phyloP scores from a whole-genome alignment of 2,888 invertebrate species.

The Unio delphinus region DNA sequence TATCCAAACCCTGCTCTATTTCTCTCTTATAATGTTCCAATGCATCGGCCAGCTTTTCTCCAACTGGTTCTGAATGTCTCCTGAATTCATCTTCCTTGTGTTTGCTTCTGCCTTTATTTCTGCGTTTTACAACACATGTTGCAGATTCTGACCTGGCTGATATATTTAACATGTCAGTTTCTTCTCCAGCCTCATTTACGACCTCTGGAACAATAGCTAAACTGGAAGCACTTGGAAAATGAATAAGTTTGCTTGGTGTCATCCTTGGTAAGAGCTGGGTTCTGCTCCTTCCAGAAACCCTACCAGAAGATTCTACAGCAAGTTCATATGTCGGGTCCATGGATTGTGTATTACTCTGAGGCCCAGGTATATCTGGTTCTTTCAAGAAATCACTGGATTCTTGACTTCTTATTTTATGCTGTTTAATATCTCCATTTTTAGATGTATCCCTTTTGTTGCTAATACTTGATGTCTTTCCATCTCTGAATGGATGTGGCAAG shows the following conservation, averaged over 20 bases:
- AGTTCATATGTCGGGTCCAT: neutral
- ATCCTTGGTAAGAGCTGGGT: neutral
- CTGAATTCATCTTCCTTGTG: constrained; percentile 45
- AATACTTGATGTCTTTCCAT: no score
- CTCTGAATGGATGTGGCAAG: no score
- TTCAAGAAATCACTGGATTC: no score
- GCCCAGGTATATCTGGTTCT: no score
- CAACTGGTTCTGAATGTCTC: constrained; percentile 56
- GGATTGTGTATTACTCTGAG: no score
- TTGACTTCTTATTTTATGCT: no score
- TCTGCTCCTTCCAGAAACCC: constrained; percentile 5
- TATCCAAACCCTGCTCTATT: constrained; percentile 10
- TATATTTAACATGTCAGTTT: constrained; percentile 7
- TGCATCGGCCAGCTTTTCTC: constrained; percentile 44
- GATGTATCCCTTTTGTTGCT: no score
- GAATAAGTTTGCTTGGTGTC: constrained; percentile 26
- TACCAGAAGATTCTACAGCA: constrained; percentile 3
- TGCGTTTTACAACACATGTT: constrained; percentile 37
- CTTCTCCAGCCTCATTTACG: constrained; percentile 44
- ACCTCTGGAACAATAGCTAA: constrained; percentile 63
- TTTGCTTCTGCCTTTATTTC: constrained; percentile 35
- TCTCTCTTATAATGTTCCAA: constrained; percentile 40
- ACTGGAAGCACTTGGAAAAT: constrained; percentile 53
- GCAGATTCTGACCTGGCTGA: constrained; percentile 3
- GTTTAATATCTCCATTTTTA: no score